Percentiles rank a stretch among this genome's conserved stretches.
phyloP scores from a whole-genome alignment of 64 coral and sea anemone genomes.

The Pocillopora damicornis region DNA sequence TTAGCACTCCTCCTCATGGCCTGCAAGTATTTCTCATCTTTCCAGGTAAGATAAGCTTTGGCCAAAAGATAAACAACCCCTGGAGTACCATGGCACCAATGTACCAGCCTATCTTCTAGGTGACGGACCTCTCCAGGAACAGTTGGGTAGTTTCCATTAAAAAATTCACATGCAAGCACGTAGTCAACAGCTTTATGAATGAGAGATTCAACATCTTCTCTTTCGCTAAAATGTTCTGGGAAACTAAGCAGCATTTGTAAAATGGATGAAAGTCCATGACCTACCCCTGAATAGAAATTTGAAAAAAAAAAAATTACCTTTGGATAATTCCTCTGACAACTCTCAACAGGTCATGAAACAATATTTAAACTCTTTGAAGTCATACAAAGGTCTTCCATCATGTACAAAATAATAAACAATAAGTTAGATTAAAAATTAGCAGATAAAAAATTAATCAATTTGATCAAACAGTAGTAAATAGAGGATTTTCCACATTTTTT shows the following conservation, averaged over 20 bases:
- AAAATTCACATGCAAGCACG: slow-evolving; percentile 47
- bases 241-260: slow-evolving; percentile 84
- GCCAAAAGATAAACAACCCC: slow-evolving; percentile 87
- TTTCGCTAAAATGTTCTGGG: slow-evolving; percentile 65
- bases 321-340: no score
- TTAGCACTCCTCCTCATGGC: slow-evolving; percentile 81
- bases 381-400: no score
- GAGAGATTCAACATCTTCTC: slow-evolving; percentile 64
- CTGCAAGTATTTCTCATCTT: slow-evolving; percentile 84
- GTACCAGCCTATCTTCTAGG: slow-evolving; percentile 62
- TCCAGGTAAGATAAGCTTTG: slow-evolving; percentile 90
- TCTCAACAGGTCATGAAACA: no score
- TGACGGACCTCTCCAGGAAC: slow-evolving; percentile 47
- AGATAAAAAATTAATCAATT: no score
- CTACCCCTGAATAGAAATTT: slow-evolving; percentile 62
- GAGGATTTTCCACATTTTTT: no score
- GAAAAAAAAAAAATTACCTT: neutral
- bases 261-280: slow-evolving; percentile 85
- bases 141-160: slow-evolving; percentile 81
- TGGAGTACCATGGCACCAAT: slow-evolving; percentile 97
- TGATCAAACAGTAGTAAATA: no score
- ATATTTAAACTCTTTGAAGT: no score
- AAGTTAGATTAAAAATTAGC: no score
- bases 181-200: slow-evolving; percentile 60
- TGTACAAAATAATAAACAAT: no score